phyloP scores from a whole-genome alignment of 2,113 vertebrate species.

The Paramisgurnus dabryanus region DNA sequence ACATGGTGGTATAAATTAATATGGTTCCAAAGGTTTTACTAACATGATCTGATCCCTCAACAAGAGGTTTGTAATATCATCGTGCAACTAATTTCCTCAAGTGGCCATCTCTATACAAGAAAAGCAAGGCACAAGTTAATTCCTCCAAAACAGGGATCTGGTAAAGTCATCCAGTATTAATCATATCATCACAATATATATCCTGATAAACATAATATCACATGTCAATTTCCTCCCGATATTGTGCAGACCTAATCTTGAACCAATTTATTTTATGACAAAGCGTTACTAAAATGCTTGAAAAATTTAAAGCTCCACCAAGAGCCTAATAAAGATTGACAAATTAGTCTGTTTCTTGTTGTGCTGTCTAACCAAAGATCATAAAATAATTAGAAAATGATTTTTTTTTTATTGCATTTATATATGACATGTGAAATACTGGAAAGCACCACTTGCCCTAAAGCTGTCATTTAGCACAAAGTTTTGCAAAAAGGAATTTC shows the following conservation, averaged over 20 bases:
- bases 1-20: too few relatives aligned
- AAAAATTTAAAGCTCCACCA: neutral
- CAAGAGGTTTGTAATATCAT: too few relatives aligned
- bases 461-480: slow-evolving; percentile 8
- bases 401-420: neutral
- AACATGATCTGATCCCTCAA: too few relatives aligned
- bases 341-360: neutral
- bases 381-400: neutral
- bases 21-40: too few relatives aligned
- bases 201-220: too few relatives aligned
- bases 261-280: neutral
- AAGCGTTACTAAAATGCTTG: neutral
- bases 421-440: neutral
- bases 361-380: neutral
- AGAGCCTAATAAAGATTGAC: neutral
- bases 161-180: too few relatives aligned
- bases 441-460: neutral
- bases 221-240: too few relatives aligned
- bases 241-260: neutral
- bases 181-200: too few relatives aligned
- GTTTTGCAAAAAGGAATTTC: neutral
- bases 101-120: too few relatives aligned
- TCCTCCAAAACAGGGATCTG: too few relatives aligned
- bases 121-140: too few relatives aligned
- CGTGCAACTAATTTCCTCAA: too few relatives aligned